These are phyloP conservation scores for Salminus brasiliensis DNA, from an alignment of 2,113 vertebrate genomes.

Conservation along the genomic window DNA sequence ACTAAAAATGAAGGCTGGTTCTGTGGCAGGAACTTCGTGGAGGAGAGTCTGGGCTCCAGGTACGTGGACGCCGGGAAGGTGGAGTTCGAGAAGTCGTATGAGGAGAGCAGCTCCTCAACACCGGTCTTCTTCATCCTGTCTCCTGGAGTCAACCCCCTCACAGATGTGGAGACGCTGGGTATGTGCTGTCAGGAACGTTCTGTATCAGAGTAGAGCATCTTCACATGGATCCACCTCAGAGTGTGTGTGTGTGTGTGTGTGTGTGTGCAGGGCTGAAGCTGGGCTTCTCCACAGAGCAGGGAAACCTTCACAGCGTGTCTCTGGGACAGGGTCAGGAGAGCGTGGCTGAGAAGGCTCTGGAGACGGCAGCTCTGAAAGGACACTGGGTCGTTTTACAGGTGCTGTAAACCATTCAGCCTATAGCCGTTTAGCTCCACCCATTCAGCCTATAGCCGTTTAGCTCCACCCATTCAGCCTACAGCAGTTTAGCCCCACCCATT, in stretches of 20 bases:
- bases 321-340: conserved; percentile 83
- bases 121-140: conserved; percentile 85
- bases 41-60: conserved; percentile 78
- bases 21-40: conserved; percentile 76
- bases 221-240: too few relatives aligned
- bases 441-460: too few relatives aligned
- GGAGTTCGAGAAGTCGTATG: conserved; percentile 77
- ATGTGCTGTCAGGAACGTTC: conserved; percentile 26
- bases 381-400: conserved; percentile 85
- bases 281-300: conserved; percentile 77
- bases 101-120: conserved; percentile 74
- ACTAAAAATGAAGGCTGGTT: neutral
- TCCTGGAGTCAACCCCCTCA: conserved; percentile 78
- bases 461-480: too few relatives aligned
- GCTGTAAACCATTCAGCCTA: neutral
- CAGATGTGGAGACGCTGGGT: conserved; percentile 80
- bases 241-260: neutral
- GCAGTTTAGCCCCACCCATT: too few relatives aligned
- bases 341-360: conserved; percentile 73
- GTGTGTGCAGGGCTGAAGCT: conserved; percentile 78
- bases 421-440: too few relatives aligned
- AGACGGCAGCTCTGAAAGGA: conserved; percentile 71
- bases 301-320: conserved; percentile 82
- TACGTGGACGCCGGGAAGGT: conserved; percentile 72
- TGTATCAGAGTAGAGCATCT: neutral